Conservation (phyloP, 53 echinoderm and acorn worm species). For the Apostichopus leukothele region DNA sequence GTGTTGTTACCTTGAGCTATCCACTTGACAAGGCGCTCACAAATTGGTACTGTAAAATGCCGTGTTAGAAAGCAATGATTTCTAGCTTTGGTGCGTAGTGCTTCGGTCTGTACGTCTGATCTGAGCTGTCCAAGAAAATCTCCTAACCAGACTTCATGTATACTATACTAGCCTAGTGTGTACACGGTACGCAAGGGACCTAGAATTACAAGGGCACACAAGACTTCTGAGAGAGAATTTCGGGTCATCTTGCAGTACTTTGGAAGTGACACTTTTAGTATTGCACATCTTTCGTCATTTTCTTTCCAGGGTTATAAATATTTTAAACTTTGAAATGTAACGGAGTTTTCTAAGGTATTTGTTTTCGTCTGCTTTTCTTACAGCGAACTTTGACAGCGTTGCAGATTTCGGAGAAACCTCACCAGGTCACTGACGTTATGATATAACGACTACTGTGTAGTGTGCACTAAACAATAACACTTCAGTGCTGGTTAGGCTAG, state of each 20-base stretch:
- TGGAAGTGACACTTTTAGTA: neutral
- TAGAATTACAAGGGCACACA: too few species aligned
- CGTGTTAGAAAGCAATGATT: too few species aligned
- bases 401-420: neutral
- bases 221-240: neutral
- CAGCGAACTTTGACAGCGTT: neutral
- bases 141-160: too few species aligned
- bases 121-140: too few species aligned
- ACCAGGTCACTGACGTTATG: conserved; percentile 8
- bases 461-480: neutral
- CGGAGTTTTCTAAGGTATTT: neutral
- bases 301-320: neutral
- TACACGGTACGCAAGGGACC: too few species aligned
- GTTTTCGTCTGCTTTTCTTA: neutral
- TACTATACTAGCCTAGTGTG: too few species aligned
- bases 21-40: too few species aligned
- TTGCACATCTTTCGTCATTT: neutral
- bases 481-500: neutral
- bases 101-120: too few species aligned
- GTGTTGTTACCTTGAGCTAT: too few species aligned
- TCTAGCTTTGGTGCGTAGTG: too few species aligned
- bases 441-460: neutral
- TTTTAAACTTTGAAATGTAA: neutral
- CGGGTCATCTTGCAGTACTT: neutral
- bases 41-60: too few species aligned